Conservation (phyloP, 2,888 invertebrate genomes). For the Mesorhabditis spiculigera region DNA sequence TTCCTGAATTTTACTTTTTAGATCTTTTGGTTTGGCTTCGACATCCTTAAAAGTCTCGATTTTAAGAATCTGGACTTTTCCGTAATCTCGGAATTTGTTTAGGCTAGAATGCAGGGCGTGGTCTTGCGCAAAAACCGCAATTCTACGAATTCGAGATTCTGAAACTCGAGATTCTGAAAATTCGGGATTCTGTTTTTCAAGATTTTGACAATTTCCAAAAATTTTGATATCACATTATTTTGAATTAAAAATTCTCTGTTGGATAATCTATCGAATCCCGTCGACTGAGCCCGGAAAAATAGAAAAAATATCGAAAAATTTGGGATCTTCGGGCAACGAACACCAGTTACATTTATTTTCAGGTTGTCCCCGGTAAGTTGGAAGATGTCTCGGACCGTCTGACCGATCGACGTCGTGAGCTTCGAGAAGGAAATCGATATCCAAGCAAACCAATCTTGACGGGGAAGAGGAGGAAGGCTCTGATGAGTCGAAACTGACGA, state of each 20-base stretch:
- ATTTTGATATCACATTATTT: too few relatives aligned
- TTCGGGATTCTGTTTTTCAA: too few relatives aligned
- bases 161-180: too few relatives aligned
- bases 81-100: too few relatives aligned
- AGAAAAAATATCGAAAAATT: not conserved
- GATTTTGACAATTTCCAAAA: too few relatives aligned
- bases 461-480: conserved; percentile 30
- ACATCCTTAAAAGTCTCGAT: not conserved
- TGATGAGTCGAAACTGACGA: conserved; percentile 28
- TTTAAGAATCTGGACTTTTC: too few relatives aligned
- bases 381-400: conserved; percentile 46
- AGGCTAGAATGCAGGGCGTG: too few relatives aligned
- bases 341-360: conserved; percentile 11
- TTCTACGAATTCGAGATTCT: too few relatives aligned
- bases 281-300: too few relatives aligned
- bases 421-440: conserved; percentile 44
- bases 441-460: conserved; percentile 27
- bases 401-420: conserved; percentile 49
- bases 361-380: conserved; percentile 36
- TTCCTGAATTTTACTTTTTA: not conserved
- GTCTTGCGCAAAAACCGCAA: too few relatives aligned
- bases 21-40: not conserved
- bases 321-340: not conserved
- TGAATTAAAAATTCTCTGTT: too few relatives aligned
- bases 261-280: too few relatives aligned